Conservation (phyloP, 2,888 invertebrate species). For the Rotaria sp. region DNA sequence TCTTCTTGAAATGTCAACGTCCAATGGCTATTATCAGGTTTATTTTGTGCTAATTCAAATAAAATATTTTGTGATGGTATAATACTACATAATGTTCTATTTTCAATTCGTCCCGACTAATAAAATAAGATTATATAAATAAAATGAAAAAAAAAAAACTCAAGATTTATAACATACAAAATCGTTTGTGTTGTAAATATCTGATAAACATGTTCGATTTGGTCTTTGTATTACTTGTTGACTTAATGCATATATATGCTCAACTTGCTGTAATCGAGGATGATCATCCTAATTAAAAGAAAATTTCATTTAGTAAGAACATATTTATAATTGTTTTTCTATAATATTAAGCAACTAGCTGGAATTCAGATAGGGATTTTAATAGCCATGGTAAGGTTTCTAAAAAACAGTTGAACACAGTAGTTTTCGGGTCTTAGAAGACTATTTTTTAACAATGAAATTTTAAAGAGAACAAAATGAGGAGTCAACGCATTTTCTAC, state of each 20-base stretch:
- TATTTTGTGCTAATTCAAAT: neutral
- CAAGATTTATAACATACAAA: neutral
- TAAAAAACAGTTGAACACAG: too few species aligned
- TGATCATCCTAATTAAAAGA: neutral
- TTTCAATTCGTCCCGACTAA: neutral
- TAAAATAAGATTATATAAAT: neutral
- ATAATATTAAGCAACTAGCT: too few species aligned
- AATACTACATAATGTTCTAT: neutral
- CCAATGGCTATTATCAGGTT: neutral
- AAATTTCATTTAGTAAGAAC: neutral
- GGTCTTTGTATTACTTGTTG: neutral
- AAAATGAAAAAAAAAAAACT: neutral
- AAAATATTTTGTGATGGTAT: neutral
- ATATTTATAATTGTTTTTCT: too few species aligned
- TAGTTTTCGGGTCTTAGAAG: too few species aligned
- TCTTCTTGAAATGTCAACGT: neutral
- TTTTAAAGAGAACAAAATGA: too few species aligned
- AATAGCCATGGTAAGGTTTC: too few species aligned
- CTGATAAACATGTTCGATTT: neutral
- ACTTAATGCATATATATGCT: neutral
- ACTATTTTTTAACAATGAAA: too few species aligned
- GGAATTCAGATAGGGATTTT: too few species aligned
- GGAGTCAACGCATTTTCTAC: too few species aligned
- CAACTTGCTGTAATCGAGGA: neutral
- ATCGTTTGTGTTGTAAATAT: neutral